Evolutionary conservation across 2,797 vertebrate genomes (phyloP).

Genomic region (Enteromius argenteus): DNA sequence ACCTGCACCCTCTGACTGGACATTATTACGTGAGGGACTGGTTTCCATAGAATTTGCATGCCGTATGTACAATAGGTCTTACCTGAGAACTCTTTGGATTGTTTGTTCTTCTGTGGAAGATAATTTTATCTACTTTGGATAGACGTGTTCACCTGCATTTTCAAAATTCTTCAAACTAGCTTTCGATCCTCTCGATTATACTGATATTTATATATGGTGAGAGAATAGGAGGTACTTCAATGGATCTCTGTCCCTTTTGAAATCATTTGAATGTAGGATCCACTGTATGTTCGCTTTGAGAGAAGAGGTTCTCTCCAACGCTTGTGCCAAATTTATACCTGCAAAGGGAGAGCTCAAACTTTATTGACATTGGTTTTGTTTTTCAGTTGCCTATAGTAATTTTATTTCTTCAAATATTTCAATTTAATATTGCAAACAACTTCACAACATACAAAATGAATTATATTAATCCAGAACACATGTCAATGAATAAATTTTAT

Average conservation of each 20-base stretch:
- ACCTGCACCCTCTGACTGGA: constrained; percentile 46
- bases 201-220: background rate
- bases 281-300: constrained; percentile 23
- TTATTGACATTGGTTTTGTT: constrained; percentile 85
- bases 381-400: constrained; percentile 94
- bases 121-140: background rate
- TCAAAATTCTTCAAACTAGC: background rate
- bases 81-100: constrained; percentile 45
- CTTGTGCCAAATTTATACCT: constrained; percentile 65
- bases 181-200: background rate
- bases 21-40: constrained; percentile 21
- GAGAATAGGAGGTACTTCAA: background rate
- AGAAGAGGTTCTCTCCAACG: constrained; percentile 40
- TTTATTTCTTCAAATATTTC: constrained; percentile 94
- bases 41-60: constrained; percentile 35
- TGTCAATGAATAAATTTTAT: constrained; percentile 83
- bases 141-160: background rate
- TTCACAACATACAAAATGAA: constrained; percentile 97
- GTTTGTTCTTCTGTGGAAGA: constrained; percentile 25
- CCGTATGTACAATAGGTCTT: constrained; percentile 33
- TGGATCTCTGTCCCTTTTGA: background rate
- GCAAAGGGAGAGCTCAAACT: constrained; percentile 80
- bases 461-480: constrained; percentile 91
- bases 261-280: constrained; percentile 23
- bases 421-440: constrained; percentile 97